Evolutionary conservation across 2,113 vertebrate species (phyloP).

Genomic region (Hypomesus transpacificus): DNA sequence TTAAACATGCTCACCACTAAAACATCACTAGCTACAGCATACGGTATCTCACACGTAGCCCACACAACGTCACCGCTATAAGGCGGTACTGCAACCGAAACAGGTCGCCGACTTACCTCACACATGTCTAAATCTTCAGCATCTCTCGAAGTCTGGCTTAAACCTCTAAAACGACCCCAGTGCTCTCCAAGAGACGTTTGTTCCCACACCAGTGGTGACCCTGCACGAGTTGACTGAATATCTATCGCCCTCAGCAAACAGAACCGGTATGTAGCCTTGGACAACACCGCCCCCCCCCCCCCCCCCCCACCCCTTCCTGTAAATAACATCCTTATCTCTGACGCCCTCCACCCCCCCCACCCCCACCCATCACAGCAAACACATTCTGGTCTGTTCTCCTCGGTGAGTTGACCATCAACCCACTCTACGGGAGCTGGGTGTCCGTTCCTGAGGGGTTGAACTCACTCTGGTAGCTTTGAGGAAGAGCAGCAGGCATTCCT

Average conservation of each 20-base stretch:
- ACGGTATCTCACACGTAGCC: too few relatives aligned
- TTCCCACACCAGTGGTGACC: constrained; percentile 33
- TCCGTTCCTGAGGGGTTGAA: background rate
- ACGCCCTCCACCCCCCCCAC: background rate
- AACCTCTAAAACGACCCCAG: background rate
- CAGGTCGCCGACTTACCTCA: too few relatives aligned
- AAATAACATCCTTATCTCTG: constrained; percentile 44
- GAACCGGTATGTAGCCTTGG: constrained; percentile 44
- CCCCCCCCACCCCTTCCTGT: constrained; percentile 1
- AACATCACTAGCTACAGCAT: too few relatives aligned
- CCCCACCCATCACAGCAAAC: background rate
- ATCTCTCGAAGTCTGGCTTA: too few relatives aligned
- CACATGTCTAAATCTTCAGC: too few relatives aligned
- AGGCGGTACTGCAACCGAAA: too few relatives aligned
- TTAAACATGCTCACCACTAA: too few relatives aligned
- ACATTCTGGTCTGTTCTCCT: constrained; percentile 5
- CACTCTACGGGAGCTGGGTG: background rate
- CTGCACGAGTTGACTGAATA: constrained; percentile 43
- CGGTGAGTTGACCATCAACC: constrained; percentile 4
- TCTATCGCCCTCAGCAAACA: constrained; percentile 40
- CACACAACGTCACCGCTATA: too few relatives aligned
- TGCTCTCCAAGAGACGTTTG: too few relatives aligned
- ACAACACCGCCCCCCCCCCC: constrained; percentile 3
- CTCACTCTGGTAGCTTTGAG: constrained; percentile 3
- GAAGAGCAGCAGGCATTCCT: constrained; percentile 7